phyloP scores from a whole-genome alignment of 2,113 vertebrate species.

The Ictalurus punctatus region DNA sequence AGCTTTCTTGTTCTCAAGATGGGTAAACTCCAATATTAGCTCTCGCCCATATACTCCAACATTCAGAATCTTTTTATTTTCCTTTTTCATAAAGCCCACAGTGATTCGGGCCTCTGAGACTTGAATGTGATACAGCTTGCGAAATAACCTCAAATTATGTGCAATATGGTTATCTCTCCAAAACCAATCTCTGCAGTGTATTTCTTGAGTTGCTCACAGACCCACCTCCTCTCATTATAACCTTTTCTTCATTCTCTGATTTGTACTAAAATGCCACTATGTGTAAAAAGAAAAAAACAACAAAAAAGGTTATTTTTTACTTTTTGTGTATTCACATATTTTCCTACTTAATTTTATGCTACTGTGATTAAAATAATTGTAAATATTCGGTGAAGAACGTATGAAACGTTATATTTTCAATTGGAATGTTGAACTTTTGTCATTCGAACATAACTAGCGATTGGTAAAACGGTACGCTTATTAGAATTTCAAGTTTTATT shows the following conservation, averaged over 20 bases:
- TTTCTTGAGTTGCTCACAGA: slow-evolving; percentile 17
- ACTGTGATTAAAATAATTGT: slow-evolving; percentile 99
- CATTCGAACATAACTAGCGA: slow-evolving; percentile 98
- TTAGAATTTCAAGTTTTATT: slow-evolving; percentile 99
- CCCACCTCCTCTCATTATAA: slow-evolving; percentile 14
- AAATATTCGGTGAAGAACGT: slow-evolving; percentile 98
- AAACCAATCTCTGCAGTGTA: slow-evolving; percentile 92
- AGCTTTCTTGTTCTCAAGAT: slow-evolving; percentile 28
- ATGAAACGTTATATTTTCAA: slow-evolving; percentile 99
- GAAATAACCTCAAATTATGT: slow-evolving; percentile 99
- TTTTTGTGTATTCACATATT: slow-evolving; percentile 99
- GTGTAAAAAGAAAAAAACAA: slow-evolving; percentile 77
- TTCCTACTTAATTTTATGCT: slow-evolving; percentile 99
- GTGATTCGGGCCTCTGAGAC: slow-evolving; percentile 97
- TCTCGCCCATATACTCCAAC: slow-evolving; percentile 8
- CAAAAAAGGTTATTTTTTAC: slow-evolving; percentile 96
- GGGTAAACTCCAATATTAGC: slow-evolving; percentile 14
- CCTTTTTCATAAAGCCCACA: slow-evolving; percentile 82
- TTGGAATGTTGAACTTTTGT: slow-evolving; percentile 99
- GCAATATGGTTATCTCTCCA: slow-evolving; percentile 98
- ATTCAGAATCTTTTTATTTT: slow-evolving; percentile 83
- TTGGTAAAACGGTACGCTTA: slow-evolving; percentile 97
- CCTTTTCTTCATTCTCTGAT: slow-evolving; percentile 78
- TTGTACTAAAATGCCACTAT: slow-evolving; percentile 94
- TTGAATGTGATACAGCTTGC: slow-evolving; percentile 99